Evolutionary conservation across 2,888 invertebrate species (phyloP).

Genomic region (Drosophila subquinaria): DNA sequence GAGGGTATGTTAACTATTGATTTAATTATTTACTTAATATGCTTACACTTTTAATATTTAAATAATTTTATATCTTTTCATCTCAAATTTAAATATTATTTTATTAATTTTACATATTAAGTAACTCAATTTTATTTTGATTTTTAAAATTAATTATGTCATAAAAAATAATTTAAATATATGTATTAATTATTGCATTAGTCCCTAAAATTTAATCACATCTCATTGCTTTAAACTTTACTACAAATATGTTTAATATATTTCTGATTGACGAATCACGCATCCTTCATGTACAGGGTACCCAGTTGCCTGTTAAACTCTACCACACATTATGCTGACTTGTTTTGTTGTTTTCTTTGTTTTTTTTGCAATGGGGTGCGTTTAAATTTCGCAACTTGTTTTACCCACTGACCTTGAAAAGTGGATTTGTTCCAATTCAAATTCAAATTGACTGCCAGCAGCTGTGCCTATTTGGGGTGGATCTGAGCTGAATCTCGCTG

Average conservation of each 20-base stretch:
- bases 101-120: too few species aligned
- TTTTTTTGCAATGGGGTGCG: conserved; percentile 58
- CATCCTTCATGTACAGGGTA: conserved; percentile 16
- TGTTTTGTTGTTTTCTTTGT: conserved; percentile 31
- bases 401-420: conserved; percentile 85
- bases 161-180: too few species aligned
- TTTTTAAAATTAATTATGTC: too few species aligned
- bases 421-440: conserved; percentile 77
- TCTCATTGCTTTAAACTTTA: too few species aligned
- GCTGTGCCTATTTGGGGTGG: conserved; percentile 66
- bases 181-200: too few species aligned
- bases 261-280: background rate
- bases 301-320: background rate
- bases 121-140: too few species aligned
- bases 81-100: too few species aligned
- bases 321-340: background rate
- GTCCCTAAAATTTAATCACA: too few species aligned
- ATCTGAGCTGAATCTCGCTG: conserved; percentile 25
- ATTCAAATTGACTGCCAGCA: conserved; percentile 58
- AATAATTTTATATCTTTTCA: too few species aligned
- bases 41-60: too few species aligned
- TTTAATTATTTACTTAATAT: background rate
- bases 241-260: too few species aligned
- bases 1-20: background rate
- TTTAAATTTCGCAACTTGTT: conserved; percentile 75